Evolutionary conservation across 2,113 vertebrate genomes (phyloP).

Genomic region (Heloderma charlesbogerti): DNA sequence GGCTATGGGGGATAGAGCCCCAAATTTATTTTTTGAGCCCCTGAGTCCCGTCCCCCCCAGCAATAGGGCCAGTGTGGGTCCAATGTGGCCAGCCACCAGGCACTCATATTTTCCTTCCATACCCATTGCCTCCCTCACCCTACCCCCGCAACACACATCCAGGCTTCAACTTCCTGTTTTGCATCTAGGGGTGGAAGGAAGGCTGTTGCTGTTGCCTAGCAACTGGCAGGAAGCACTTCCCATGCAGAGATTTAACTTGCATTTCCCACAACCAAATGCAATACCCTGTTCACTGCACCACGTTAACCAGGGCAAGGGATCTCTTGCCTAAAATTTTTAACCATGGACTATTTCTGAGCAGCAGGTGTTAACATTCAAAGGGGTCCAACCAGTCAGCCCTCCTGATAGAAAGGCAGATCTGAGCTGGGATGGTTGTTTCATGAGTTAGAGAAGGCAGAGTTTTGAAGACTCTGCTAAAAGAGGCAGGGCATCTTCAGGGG

Average conservation of each 20-base stretch:
- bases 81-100: not conserved
- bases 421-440: conserved; percentile 52
- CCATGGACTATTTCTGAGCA: conserved; percentile 13
- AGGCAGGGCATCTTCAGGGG: conserved; percentile 50
- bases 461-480: conserved; percentile 28
- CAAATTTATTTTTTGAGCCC: not conserved
- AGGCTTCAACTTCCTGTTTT: not conserved
- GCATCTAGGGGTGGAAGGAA: conserved; percentile 21
- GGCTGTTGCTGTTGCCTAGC: not conserved
- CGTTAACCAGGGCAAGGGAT: not conserved
- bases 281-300: not conserved
- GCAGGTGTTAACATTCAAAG: conserved; percentile 25
- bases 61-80: not conserved
- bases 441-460: conserved; percentile 38
- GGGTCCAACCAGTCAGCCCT: not conserved
- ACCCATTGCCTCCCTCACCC: not conserved
- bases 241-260: not conserved
- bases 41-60: not conserved
- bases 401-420: conserved; percentile 18
- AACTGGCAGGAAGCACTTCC: conserved; percentile 3
- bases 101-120: not conserved
- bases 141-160: not conserved
- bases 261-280: not conserved
- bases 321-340: not conserved
- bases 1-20: not conserved